Conservation (phyloP, 2,797 vertebrate genomes). For the Cichlasoma orientale region DNA sequence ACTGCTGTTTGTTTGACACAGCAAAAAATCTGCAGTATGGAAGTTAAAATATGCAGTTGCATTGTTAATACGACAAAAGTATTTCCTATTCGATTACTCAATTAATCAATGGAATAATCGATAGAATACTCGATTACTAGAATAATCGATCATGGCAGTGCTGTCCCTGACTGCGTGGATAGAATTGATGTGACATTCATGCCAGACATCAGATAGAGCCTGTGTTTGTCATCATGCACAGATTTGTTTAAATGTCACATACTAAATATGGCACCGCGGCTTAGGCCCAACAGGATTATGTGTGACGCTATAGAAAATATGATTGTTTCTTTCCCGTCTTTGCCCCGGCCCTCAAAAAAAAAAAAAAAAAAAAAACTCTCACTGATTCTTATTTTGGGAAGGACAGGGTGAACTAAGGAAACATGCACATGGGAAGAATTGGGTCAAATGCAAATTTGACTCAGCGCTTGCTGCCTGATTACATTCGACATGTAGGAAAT, state of each 20-base stretch:
- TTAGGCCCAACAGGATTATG: constrained; percentile 46
- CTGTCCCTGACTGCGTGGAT: neutral
- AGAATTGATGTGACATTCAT: constrained; percentile 41
- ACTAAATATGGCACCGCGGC: constrained; percentile 27
- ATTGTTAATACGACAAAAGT: too few relatives aligned
- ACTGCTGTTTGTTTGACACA: too few relatives aligned
- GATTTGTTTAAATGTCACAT: constrained; percentile 59
- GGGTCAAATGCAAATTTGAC: constrained; percentile 72
- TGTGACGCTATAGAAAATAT: constrained; percentile 4
- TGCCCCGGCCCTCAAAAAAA: neutral
- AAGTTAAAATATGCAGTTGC: too few relatives aligned
- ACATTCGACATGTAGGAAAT: constrained; percentile 44
- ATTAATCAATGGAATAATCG: too few relatives aligned
- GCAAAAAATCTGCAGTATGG: too few relatives aligned
- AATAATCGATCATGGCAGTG: neutral
- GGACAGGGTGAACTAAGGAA: constrained; percentile 25
- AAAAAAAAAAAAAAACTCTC: neutral
- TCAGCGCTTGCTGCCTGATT: constrained; percentile 46
- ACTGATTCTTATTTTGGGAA: constrained; percentile 21
- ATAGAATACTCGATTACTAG: too few relatives aligned
- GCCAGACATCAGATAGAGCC: constrained; percentile 31
- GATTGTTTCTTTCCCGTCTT: neutral
- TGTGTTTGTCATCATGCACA: constrained; percentile 20
- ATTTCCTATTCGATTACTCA: too few relatives aligned
- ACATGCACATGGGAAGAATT: constrained; percentile 51